Evolutionary conservation across 2,797 vertebrate genomes (phyloP).

Genomic region (Cichlasoma orientale): DNA sequence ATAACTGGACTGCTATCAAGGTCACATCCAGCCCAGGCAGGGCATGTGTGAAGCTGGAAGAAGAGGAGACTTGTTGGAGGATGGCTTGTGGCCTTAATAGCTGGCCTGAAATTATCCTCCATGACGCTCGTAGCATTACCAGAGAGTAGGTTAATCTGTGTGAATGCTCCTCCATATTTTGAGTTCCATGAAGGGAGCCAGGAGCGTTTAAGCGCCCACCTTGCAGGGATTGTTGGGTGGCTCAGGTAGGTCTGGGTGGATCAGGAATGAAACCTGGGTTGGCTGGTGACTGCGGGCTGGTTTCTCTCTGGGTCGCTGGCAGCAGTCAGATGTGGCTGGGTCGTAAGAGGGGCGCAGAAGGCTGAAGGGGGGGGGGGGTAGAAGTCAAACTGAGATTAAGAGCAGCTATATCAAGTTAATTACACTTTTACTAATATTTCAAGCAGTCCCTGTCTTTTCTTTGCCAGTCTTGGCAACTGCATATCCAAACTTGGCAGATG

Average conservation of each 20-base stretch:
- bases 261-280: conserved; percentile 44
- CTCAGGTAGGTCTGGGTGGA: conserved; percentile 14
- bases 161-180: background rate
- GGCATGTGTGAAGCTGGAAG: background rate
- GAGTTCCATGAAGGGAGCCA: background rate
- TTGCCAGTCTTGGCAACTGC: background rate
- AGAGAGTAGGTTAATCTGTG: background rate
- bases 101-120: background rate
- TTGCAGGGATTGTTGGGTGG: conserved; percentile 13
- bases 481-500: background rate
- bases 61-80: background rate
- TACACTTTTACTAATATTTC: background rate
- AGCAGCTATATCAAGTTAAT: background rate
- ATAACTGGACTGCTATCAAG: conserved; percentile 1
- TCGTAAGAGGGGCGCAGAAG: conserved; percentile 55
- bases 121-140: background rate
- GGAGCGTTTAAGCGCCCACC: conserved; percentile 26
- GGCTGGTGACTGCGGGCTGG: conserved; percentile 67
- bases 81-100: background rate
- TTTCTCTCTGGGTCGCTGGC: conserved; percentile 60
- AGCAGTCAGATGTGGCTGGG: conserved; percentile 70
- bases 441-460: background rate
- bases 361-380: conserved; percentile 34
- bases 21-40: background rate
- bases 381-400: background rate